Evolutionary conservation across 2,113 vertebrate species (phyloP), one percentile per base, ranked within the genome.

Genomic region (Thymallus thymallus): DNA sequence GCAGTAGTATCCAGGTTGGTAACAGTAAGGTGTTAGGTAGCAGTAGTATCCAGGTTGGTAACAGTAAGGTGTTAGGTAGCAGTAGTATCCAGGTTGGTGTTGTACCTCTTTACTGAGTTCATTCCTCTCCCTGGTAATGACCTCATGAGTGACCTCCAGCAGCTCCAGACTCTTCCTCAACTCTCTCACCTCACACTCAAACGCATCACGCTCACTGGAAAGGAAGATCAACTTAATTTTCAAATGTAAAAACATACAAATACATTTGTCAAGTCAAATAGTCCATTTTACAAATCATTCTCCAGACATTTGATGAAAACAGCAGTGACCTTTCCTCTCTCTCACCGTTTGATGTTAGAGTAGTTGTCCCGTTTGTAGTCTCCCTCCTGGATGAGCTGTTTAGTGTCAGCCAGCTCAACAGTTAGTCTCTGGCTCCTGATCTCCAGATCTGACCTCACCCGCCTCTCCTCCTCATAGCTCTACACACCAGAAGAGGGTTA

Each of bases 301-400:
- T 51, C 16, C 12, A 51, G 48, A 51, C 13, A 51, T 51, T 14
- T 18, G 4, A 51, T 18, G 14, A 51, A 51, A 51, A 51, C 46
- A 5, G 16, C 16, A 3, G 46, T 48, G 32, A 14, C 14, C 14
- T 48, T 12, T 48, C 24, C 16, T 26, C 60, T 64, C 24, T 6
- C 63, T 64, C 2, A 60, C 98, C 94, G 89, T 89, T 97, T 98
- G 16, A 99, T 87, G 88, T 91, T 95, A 80, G 93, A 94, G 76
- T 99, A 99, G 89, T 98, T 98, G 16, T 97, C 94, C n/a, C 94
- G 87, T 51, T 94, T 95, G 85, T 94, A 98, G 87, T 99, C 95
- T 26, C 95, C 96, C 75, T 92, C 96, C 48, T 96, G 95, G 86
- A 98, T 95, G 80, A 93, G 93, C 82, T 95, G 95, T 76, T 96